A percentile compares a stretch with the other conserved stretches of the same genome.
Conservation (phyloP, 2,113 vertebrate species). For the Coptodon bakossiorum region DNA sequence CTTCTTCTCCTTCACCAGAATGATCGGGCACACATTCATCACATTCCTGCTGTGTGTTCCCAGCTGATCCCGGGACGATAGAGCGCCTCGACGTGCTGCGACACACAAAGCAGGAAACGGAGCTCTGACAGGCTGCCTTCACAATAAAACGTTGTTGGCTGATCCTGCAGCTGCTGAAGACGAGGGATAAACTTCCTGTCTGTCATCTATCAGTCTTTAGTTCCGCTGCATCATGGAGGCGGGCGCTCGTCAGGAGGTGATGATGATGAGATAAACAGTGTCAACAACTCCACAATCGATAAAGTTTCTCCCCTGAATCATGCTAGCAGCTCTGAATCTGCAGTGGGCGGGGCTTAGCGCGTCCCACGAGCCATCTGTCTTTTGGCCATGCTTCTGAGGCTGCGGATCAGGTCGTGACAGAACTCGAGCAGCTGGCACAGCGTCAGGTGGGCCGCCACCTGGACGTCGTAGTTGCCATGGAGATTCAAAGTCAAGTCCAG, state of each 20-base stretch:
- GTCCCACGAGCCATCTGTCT: neutral
- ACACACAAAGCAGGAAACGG: neutral
- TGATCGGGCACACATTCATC: neutral
- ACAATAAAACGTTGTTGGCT: neutral
- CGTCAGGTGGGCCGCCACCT: slow-evolving; percentile 50
- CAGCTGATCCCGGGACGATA: neutral
- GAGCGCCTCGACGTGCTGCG: neutral
- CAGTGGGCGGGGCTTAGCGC: neutral
- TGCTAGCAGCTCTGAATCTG: neutral
- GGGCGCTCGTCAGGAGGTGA: neutral
- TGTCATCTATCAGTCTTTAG: neutral
- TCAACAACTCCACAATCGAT: neutral
- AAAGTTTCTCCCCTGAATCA: neutral
- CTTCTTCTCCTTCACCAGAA: neutral
- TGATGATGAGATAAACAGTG: neutral
- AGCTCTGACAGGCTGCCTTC: neutral
- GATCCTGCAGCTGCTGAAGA: neutral
- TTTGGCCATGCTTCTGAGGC: slow-evolving; percentile 40
- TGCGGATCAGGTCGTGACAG: slow-evolving; percentile 56
- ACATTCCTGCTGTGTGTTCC: neutral
- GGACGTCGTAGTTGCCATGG: slow-evolving; percentile 32
- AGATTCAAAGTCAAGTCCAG: slow-evolving; percentile 18
- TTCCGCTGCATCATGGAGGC: rapidly evolving
- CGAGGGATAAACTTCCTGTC: neutral
- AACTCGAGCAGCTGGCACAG: slow-evolving; percentile 62